These are phyloP conservation scores for Saguinus oedipus DNA, from an alignment of 2,797 vertebrate species.

Conservation along the genomic window DNA sequence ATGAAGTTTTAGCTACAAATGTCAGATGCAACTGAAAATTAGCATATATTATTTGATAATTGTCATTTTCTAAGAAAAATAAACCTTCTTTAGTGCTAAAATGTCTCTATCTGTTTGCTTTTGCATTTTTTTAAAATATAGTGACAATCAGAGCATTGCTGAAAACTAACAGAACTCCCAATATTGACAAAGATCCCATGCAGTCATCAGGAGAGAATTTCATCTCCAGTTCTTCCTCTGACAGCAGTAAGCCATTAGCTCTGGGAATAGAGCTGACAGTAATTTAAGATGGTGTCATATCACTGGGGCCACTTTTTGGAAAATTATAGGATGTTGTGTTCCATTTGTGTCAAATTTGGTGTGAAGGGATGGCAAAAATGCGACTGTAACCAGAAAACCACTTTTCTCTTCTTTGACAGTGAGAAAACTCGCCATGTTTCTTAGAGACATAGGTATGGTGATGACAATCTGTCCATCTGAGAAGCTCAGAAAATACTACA, in stretches of 20 bases:
- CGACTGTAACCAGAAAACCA: conserved; percentile 43
- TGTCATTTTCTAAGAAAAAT: background rate
- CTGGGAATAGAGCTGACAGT: background rate
- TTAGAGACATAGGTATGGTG: background rate
- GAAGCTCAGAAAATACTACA: background rate
- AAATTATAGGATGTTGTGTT: conserved; percentile 49
- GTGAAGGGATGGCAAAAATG: conserved; percentile 10
- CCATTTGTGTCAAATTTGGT: conserved; percentile 48
- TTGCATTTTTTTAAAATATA: background rate
- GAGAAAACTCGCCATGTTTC: background rate
- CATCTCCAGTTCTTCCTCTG: background rate
- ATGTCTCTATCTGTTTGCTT: background rate
- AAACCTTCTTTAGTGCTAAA: background rate
- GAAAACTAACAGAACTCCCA: background rate
- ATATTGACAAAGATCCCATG: background rate
- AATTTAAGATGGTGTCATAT: conserved; percentile 43
- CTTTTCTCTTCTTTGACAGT: background rate
- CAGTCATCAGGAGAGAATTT: background rate
- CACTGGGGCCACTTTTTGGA: conserved; percentile 17
- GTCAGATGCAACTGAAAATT: background rate
- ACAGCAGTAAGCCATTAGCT: background rate
- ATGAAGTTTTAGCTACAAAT: background rate
- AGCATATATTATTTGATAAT: background rate
- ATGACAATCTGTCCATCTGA: background rate
- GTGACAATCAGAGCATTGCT: background rate